Base-by-base conservation (phyloP, 1,140 invertebrate species). In the Halesus radiatus region DNA sequence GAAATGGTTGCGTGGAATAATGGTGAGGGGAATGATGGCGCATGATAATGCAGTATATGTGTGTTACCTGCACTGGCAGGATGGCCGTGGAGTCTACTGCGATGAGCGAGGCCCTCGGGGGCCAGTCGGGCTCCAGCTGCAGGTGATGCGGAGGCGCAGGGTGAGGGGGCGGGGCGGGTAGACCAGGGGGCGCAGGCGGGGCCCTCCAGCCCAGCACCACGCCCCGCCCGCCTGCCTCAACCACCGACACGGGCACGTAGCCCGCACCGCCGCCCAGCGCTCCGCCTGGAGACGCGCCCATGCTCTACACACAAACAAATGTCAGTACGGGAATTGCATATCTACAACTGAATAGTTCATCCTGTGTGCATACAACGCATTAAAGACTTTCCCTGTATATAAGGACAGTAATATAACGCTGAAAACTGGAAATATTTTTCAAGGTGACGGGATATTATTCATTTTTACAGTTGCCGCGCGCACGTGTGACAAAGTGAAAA, bases 191-290 rank as follows among this genome's bases (percentile, higher is more conserved):
- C 84, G 86, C 81, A 85, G 87, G 6, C 85, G 88, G 84, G 72
- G 88, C 88, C 54, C 88, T 85, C 88, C 88, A 89, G 78, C 88
- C 88, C 82, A 84, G 85, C 80, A 88, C 88, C 80, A 85, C 87
- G 20, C 81, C 81, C 6, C 81, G 76, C 15, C 81, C 79, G 3
- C 80, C 80, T 1, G 80, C 80, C 22, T 82, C 80, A 13, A 80
- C 80, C 50, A 81, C 83, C 10, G 80, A 84, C 13, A 80, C 83
- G 5, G 81, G 85, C 16, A 83, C 86, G 68, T 84, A 86, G 18
- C 82, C 84, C 7, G 76, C 85, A 37, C 78, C 80, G 16, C 73
- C 82, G 2, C 64, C 80, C 8, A 78, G 29, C 1, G 80, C 75
- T 22, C 82, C 77, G 53, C 79, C 79, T 3, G 82, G 82, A n/a